These are phyloP conservation scores for Lottia gigantea DNA, from an alignment of 2,888 invertebrate genomes.

Conservation along the genomic window DNA sequence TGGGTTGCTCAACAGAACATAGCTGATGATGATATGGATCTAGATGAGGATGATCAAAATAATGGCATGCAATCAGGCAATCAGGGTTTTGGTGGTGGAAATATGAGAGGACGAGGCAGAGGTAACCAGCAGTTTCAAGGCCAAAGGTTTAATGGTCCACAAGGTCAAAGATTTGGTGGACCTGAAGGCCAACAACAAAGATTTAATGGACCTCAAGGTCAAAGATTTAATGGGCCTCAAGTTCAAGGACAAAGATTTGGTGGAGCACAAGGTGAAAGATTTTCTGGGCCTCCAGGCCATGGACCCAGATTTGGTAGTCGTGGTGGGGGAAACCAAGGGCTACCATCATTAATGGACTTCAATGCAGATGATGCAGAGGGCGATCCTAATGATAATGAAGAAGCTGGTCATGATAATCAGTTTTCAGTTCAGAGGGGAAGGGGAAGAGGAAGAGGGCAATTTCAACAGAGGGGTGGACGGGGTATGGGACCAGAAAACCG, in stretches of 20 bases:
- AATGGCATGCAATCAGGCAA: neutral
- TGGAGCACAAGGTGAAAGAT: conserved; percentile 14
- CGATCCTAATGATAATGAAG: neutral
- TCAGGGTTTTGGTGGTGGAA: neutral
- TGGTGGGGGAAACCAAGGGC: neutral
- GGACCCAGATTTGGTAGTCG: conserved; percentile 4
- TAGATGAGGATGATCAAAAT: conserved; percentile 6
- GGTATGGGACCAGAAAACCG: neutral
- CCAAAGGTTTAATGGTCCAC: conserved; percentile 13
- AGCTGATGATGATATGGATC: conserved; percentile 18
- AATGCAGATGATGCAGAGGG: conserved; percentile 10
- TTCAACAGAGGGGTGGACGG: conserved; percentile 12
- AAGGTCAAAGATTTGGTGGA: conserved; percentile 14
- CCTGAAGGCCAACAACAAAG: conserved; percentile 19
- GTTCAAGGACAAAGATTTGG: conserved; percentile 16
- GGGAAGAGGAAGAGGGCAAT: conserved; percentile 7
- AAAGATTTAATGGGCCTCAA: conserved; percentile 13
- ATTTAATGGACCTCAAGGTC: conserved; percentile 22
- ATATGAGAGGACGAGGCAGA: conserved; percentile 20
- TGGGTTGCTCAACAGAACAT: conserved; percentile 13
- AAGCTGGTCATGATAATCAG: conserved; percentile 13
- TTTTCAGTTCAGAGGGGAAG: conserved; percentile 4
- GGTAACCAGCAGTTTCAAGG: conserved; percentile 21
- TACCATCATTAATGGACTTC: neutral
- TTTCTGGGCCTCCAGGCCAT: conserved; percentile 18